These are phyloP conservation scores for Drosophila cracens DNA, from an alignment of 2,888 invertebrate species.

Conservation along the genomic window DNA sequence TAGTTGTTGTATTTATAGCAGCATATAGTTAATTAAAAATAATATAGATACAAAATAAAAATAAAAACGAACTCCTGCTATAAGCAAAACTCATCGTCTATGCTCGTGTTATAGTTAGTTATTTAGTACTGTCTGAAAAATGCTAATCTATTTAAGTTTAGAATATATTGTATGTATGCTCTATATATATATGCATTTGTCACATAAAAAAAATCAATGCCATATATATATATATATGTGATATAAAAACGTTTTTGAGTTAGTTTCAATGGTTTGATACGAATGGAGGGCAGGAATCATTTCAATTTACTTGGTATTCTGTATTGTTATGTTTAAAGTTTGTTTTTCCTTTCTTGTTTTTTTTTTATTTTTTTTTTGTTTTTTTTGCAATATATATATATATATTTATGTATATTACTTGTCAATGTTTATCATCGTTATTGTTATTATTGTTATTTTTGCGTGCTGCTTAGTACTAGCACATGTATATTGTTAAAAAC, in stretches of 20 bases:
- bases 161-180: slow-evolving; percentile 42
- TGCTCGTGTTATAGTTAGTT: slow-evolving; percentile 29
- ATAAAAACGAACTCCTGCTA: slow-evolving; percentile 38
- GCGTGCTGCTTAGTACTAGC: slow-evolving; percentile 53
- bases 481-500: slow-evolving; percentile 74
- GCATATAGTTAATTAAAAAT: slow-evolving; percentile 3
- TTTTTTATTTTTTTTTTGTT: slow-evolving; percentile 24
- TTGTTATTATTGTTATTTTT: slow-evolving; percentile 37
- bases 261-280: slow-evolving; percentile 79
- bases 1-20: slow-evolving; percentile 25
- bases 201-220: slow-evolving; percentile 72
- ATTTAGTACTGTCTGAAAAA: slow-evolving; percentile 48
- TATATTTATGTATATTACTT: slow-evolving; percentile 25
- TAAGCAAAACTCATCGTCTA: slow-evolving; percentile 46
- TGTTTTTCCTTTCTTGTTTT: slow-evolving; percentile 23
- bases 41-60: not conserved
- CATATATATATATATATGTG: slow-evolving; percentile 60
- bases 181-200: slow-evolving; percentile 54
- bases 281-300: slow-evolving; percentile 84
- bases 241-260: slow-evolving; percentile 76
- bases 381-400: slow-evolving; percentile 33
- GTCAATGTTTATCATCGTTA: slow-evolving; percentile 43
- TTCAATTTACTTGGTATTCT: slow-evolving; percentile 80
- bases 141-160: slow-evolving; percentile 54
- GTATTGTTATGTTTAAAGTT: slow-evolving; percentile 50